Base-by-base conservation (phyloP, 1,140 invertebrate genomes). In the Meloidogyne floridensis region DNA sequence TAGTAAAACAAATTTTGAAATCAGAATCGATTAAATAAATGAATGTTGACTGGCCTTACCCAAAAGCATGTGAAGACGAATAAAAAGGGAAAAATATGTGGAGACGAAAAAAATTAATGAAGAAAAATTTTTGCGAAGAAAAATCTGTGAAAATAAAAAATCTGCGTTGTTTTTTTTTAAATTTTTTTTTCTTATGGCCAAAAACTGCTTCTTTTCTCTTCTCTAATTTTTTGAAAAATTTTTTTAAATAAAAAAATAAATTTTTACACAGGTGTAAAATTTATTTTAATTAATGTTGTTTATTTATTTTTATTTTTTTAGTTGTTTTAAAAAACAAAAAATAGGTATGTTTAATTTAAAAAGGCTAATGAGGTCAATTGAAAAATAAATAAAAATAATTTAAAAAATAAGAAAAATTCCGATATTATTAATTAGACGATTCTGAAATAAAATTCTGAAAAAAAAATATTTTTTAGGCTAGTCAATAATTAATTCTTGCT, bases 61-160 rank as follows among this genome's bases (percentile, higher is more conserved):
- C 59, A 65, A 65, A 65, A 65, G n/a, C 59, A 65, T 65, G 59
- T 65, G 59, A 59, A 59, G 56, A 59, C 13, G 56, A 65, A 65
- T 47, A 65, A 65, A 15, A 2, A 65, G 59, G n/a, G n/a, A n/a
- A n/a, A 15, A n/a, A 65, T n/a, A 65, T 65, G 59, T 65, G 59
- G 59, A 65, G 59, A 65, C n/a, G 59, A 65, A 65, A 15, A 56
- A 65, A 65, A 65, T 59, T 59, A 59, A 8, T 18, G 15, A 65
- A 65, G n/a, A 65, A 65, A 65, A 32, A 32, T 32, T 32, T 65
- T n/a, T n/a, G 59, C 59, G 59, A 65, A 65, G 59, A 65, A 65
- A 65, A 65, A 65, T 65, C 13, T 65, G 59, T 65, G n/a, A 65
- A 65, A n/a, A 65, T 65, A 65, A 65, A 65, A 65, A 65, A 65